phyloP scores from a whole-genome alignment of 2,113 vertebrate genomes.

The Microtus ochrogaster region DNA sequence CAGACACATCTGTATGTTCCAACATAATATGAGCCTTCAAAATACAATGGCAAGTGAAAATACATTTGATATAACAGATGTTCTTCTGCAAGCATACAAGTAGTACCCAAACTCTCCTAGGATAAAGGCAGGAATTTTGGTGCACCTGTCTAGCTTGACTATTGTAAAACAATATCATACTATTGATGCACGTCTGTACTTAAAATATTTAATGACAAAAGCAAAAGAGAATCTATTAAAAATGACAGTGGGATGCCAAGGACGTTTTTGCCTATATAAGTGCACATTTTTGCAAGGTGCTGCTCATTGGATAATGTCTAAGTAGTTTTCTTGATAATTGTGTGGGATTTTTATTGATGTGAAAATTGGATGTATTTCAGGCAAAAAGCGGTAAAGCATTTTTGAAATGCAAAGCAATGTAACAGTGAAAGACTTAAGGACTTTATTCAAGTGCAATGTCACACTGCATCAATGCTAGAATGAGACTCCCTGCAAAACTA shows the following conservation, averaged over 20 bases:
- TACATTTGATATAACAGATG: not conserved
- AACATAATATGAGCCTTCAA: not conserved
- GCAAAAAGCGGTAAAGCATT: not conserved
- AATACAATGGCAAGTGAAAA: not conserved
- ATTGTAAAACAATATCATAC: not conserved
- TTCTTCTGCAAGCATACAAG: not conserved
- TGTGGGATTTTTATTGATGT: constrained; percentile 33
- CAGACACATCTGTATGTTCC: not conserved
- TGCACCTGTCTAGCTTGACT: not conserved
- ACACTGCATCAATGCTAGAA: not conserved
- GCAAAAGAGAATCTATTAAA: not conserved
- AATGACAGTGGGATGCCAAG: not conserved
- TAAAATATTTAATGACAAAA: not conserved
- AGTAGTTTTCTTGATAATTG: constrained; percentile 30
- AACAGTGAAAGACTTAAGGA: not conserved
- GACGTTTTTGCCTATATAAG: not conserved
- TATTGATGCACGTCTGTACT: not conserved
- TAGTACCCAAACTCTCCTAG: not conserved
- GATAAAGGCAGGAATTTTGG: not conserved
- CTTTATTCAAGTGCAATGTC: constrained; percentile 37
- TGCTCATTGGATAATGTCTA: not conserved
- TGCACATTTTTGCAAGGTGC: not conserved
- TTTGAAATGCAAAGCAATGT: constrained; percentile 70
- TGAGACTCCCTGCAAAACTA: not conserved
- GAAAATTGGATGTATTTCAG: constrained; percentile 22